Evolutionary conservation across 2,113 vertebrate species (phyloP).

Genomic region (Ginglymostoma cirratum): DNA sequence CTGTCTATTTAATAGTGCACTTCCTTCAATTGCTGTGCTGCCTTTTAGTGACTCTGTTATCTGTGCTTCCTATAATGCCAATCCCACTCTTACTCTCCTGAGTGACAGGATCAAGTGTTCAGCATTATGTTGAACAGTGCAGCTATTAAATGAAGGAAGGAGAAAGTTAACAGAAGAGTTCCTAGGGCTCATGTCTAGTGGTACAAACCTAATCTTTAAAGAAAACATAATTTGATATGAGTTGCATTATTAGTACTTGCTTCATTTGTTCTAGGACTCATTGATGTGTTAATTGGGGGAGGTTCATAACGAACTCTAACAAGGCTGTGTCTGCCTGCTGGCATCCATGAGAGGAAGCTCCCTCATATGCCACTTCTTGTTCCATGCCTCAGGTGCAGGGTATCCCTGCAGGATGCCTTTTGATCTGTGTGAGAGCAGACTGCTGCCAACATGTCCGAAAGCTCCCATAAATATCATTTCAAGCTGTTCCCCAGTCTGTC

Average conservation of each 20-base stretch:
- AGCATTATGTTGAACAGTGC: not conserved
- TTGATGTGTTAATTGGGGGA: not conserved
- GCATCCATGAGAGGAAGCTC: not conserved
- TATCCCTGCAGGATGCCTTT: not conserved
- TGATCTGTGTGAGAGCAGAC: not conserved
- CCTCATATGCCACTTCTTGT: not conserved
- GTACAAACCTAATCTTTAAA: not conserved
- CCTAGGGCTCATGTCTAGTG: too few species aligned
- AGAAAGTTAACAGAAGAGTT: not conserved
- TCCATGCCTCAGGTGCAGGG: not conserved
- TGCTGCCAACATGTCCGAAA: not conserved
- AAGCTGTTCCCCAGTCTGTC: not conserved
- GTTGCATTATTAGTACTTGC: not conserved
- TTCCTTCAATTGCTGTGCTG: not conserved
- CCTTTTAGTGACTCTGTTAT: not conserved
- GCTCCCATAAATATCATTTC: not conserved
- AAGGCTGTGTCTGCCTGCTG: not conserved
- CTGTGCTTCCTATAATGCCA: not conserved
- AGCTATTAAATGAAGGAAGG: not conserved
- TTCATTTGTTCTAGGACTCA: not conserved
- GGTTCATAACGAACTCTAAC: not conserved
- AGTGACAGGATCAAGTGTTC: not conserved
- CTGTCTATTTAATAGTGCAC: not conserved
- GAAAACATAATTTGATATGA: not conserved
- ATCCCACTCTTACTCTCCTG: not conserved